Evolutionary conservation across 2,113 vertebrate species (phyloP), one percentile per base, ranked within the genome.

Genomic region (Hepsetus odoe): DNA sequence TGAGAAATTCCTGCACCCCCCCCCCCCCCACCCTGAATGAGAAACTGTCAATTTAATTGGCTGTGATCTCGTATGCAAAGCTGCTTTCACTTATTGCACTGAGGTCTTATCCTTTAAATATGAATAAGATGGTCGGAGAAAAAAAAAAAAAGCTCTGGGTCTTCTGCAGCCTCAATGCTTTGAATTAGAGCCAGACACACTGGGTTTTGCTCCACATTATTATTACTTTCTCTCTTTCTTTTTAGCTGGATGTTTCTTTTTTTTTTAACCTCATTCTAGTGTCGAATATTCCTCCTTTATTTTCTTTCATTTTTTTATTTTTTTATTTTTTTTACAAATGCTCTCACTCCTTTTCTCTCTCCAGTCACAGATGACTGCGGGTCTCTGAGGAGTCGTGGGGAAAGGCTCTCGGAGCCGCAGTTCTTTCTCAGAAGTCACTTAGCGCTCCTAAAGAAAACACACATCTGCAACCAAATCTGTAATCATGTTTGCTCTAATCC

Each of bases 51-150:
- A 62, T 76, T 81, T 84, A 85, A 87, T 85, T 86, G 86, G 86
- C 84, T 82, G 82, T 86, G 83, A 87, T 87, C 84, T 84, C 32
- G 44, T 84, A 86, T 86, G 86, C 84, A 86, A 84, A 86, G 86
- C 84, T 86, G 81, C 76, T 83, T 80, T 81, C 66, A 76, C 59
- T 83, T 81, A 83, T 65, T 72, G 83, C 83, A 20, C 76, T 77
- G 71, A 75, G 77, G 80, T 78, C 84, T 83, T 74, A 84, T 77
- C 69, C 71, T 80, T 84, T 82, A 84, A 84, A 84, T 81, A 85
- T 87, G 84, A 82, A 83, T 82, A 87, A 85, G 76, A 82, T 61
- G 82, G 65, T 77, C 33, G 18, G 58, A 70, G 59, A 66, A 10
- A 10, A 42, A 12, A 10, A n/a, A 42, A 42, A 26, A 72, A 33